phyloP scores from a whole-genome alignment of 2,797 vertebrate species.

The Urosaurus nigricauda region DNA sequence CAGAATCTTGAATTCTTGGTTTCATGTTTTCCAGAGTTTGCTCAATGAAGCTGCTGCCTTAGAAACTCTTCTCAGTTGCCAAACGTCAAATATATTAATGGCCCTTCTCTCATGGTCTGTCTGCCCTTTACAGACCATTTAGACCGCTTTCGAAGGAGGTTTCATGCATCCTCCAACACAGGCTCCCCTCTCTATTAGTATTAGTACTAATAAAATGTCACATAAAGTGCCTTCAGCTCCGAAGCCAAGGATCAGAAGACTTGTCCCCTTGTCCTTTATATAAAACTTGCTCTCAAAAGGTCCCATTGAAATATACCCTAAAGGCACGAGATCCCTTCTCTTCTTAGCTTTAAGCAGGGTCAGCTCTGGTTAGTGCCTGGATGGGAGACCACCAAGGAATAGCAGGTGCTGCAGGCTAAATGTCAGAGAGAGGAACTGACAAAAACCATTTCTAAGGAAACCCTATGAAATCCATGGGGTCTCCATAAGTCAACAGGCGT shows the following conservation, averaged over 20 bases:
- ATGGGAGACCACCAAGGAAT: too few relatives aligned
- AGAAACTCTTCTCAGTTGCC: background rate
- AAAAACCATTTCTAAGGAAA: too few relatives aligned
- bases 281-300: background rate
- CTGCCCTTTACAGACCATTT: background rate
- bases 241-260: background rate
- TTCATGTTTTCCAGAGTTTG: background rate
- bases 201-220: background rate
- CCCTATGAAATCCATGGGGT: too few relatives aligned
- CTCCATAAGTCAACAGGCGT: too few relatives aligned
- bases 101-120: accelerated
- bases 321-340: too few relatives aligned
- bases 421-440: too few relatives aligned
- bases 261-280: background rate
- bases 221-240: background rate
- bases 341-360: too few relatives aligned
- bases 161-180: background rate
- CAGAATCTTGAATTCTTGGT: background rate
- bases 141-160: background rate
- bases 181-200: too few relatives aligned
- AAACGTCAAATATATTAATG: too few relatives aligned
- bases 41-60: background rate
- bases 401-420: too few relatives aligned
- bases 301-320: too few relatives aligned
- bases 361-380: too few relatives aligned